A percentile compares a stretch with the other conserved stretches of the same genome.
phyloP scores from a whole-genome alignment of 2,113 vertebrate species.

The Butorides virescens region DNA sequence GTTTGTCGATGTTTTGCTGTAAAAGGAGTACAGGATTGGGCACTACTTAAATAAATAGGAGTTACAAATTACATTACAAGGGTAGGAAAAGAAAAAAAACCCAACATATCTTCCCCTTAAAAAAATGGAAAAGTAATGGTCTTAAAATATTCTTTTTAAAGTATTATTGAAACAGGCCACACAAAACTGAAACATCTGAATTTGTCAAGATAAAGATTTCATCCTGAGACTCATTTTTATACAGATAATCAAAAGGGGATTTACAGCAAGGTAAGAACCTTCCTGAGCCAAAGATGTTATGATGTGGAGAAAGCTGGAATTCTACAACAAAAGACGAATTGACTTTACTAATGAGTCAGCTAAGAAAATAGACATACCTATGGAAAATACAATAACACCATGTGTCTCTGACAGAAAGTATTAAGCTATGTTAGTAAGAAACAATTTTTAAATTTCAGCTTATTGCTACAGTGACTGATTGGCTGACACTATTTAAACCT shows the following conservation, averaged over 20 bases:
- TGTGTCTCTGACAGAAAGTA: background rate
- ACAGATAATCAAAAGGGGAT: background rate
- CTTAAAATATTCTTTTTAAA: background rate
- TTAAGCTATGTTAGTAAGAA: background rate
- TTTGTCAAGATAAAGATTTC: background rate
- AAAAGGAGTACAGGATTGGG: background rate
- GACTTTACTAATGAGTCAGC: background rate
- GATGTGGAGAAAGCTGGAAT: background rate
- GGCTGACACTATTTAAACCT: background rate
- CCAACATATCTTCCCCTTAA: background rate
- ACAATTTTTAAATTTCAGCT: background rate
- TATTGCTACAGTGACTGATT: background rate
- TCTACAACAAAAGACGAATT: background rate
- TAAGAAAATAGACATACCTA: background rate
- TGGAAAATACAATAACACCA: background rate
- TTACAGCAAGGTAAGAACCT: background rate
- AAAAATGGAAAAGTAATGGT: background rate
- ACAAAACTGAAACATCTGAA: background rate
- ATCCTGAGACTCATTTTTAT: background rate
- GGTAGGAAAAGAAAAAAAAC: background rate
- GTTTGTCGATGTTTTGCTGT: background rate
- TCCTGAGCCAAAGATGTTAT: background rate
- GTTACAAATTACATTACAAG: background rate
- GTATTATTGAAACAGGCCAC: background rate
- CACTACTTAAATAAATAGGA: background rate